A percentile compares a stretch with the other conserved stretches of the same genome.
Conservation (phyloP, 2,113 vertebrate genomes). For the Cisticola juncidis region DNA sequence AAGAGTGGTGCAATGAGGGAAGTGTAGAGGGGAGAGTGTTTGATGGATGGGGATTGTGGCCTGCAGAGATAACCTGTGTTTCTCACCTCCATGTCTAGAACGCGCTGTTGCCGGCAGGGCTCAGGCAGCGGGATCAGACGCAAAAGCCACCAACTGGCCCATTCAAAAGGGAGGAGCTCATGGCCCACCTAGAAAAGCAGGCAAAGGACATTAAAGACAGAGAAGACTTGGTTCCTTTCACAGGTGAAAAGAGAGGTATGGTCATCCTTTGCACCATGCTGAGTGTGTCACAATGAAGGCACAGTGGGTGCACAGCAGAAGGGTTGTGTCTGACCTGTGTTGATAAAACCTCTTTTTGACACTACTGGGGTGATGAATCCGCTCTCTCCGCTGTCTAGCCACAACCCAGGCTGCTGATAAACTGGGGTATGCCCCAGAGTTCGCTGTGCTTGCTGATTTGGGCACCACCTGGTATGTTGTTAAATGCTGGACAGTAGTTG, state of each 20-base stretch:
- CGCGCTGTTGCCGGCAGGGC: conserved; percentile 88
- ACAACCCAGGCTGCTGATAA: not conserved
- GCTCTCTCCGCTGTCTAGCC: not conserved
- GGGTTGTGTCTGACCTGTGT: not conserved
- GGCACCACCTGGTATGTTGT: not conserved
- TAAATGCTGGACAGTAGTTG: not conserved
- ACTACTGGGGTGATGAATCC: not conserved
- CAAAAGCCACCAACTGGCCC: conserved; percentile 92
- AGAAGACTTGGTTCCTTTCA: conserved; percentile 95
- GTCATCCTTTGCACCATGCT: not conserved
- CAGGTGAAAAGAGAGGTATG: conserved; percentile 94
- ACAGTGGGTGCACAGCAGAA: not conserved
- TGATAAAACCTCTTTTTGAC: not conserved
- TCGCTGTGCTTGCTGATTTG: not conserved
- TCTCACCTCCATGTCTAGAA: conserved; percentile 76
- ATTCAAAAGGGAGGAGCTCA: conserved; percentile 91
- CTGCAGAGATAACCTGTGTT: not conserved
- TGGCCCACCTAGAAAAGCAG: conserved; percentile 95
- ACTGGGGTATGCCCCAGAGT: not conserved
- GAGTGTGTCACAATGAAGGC: rapidly evolving
- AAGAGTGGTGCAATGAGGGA: not conserved
- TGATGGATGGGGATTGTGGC: not conserved
- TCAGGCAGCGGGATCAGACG: conserved; percentile 96
- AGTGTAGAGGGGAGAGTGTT: not conserved
- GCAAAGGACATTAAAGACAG: conserved; percentile 92